Evolutionary conservation across 2,888 invertebrate species (phyloP).

Genomic region (Synergus laeviventris): DNA sequence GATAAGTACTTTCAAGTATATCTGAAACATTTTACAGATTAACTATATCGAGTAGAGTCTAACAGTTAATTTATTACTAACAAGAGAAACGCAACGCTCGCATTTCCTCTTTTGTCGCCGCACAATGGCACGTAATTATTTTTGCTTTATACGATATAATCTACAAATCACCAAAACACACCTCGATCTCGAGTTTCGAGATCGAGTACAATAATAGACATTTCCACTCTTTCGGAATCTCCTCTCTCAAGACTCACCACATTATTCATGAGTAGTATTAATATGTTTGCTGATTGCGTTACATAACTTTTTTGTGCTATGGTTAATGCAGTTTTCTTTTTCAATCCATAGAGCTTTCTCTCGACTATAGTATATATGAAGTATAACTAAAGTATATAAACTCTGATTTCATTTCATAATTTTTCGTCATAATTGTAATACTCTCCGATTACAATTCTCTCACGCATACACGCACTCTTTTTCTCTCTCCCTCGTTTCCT

Average conservation of each 20-base stretch:
- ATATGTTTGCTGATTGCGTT: constrained; percentile 62
- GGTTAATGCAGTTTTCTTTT: constrained; percentile 62
- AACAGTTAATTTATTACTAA: constrained; percentile 70
- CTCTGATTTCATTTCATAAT: constrained; percentile 71
- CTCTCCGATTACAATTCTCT: constrained; percentile 67
- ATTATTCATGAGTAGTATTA: constrained; percentile 65
- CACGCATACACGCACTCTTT: constrained; percentile 50
- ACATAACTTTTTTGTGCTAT: constrained; percentile 69
- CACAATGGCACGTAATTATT: constrained; percentile 71
- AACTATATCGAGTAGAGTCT: constrained; percentile 69
- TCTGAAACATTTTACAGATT: constrained; percentile 72
- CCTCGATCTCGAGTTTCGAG: constrained; percentile 58
- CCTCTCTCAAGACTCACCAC: constrained; percentile 56
- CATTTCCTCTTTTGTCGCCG: constrained; percentile 68
- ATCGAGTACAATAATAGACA: constrained; percentile 62
- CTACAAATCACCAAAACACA: constrained; percentile 63
- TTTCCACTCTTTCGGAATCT: constrained; percentile 62
- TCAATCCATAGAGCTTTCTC: constrained; percentile 57
- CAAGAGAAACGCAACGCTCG: constrained; percentile 69
- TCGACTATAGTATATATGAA: constrained; percentile 63
- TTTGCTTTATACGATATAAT: constrained; percentile 59
- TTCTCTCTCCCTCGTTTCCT: constrained; percentile 57
- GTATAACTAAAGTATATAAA: constrained; percentile 73
- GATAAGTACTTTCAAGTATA: constrained; percentile 75
- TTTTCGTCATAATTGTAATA: constrained; percentile 68